phyloP scores from a whole-genome alignment of 2,888 invertebrate genomes.

The Lochmaea capreae region DNA sequence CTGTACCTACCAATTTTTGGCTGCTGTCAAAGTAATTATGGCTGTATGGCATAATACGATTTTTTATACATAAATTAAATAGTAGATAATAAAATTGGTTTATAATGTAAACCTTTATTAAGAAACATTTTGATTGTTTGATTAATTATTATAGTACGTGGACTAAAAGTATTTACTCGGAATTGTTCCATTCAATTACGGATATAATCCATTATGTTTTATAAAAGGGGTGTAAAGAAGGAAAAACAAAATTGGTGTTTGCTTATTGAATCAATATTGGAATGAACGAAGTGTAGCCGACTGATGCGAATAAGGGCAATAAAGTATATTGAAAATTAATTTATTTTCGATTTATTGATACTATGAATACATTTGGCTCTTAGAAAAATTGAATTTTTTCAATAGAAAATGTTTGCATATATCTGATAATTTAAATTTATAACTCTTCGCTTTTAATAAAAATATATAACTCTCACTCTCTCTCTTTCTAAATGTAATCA shows the following conservation, averaged over 20 bases:
- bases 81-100: too few relatives aligned
- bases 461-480: background rate
- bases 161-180: too few relatives aligned
- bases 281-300: constrained; percentile 12
- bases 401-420: background rate
- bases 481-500: background rate
- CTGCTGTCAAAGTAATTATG: too few relatives aligned
- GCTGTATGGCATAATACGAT: too few relatives aligned
- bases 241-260: background rate
- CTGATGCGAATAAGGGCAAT: constrained; percentile 10
- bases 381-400: constrained; percentile 13
- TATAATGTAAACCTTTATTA: too few relatives aligned
- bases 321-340: constrained; percentile 34
- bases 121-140: too few relatives aligned
- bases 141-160: too few relatives aligned
- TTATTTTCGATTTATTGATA: constrained; percentile 31
- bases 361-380: constrained; percentile 12
- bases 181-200: background rate
- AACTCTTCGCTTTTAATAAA: background rate
- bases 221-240: background rate
- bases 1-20: too few relatives aligned
- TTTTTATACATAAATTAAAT: too few relatives aligned
- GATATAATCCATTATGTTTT: background rate
- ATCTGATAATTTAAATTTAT: constrained; percentile 10
- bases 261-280: constrained; percentile 17